Percentiles rank a stretch among this genome's conserved stretches.
Conservation (phyloP, 1,140 invertebrate species). For the Ostrea denselamellosa region DNA sequence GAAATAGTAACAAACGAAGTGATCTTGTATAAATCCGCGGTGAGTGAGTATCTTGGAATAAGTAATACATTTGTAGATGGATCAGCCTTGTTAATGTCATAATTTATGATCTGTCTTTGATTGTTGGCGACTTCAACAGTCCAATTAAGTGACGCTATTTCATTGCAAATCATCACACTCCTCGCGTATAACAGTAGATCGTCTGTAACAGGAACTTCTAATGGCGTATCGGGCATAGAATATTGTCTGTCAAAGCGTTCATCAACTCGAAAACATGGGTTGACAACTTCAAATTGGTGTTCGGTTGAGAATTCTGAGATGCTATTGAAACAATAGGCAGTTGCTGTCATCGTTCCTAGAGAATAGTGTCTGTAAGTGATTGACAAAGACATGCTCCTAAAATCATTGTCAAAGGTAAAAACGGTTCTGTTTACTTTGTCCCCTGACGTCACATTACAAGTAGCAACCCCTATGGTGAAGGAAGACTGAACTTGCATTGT, state of each 20-base stretch:
- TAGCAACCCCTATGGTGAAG: background rate
- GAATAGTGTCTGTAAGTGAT: background rate
- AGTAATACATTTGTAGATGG: background rate
- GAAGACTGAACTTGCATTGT: background rate
- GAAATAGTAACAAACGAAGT: background rate
- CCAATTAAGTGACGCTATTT: background rate
- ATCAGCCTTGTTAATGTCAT: background rate
- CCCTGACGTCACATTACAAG: background rate
- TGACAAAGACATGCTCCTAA: background rate
- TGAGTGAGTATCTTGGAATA: background rate
- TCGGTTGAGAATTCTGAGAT: background rate
- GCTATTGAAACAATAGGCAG: background rate
- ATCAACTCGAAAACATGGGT: background rate
- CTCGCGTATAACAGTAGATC: background rate
- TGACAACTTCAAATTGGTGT: background rate
- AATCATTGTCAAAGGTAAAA: constrained; percentile 4
- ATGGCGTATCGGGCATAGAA: background rate
- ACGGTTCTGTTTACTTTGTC: background rate
- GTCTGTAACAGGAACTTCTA: background rate
- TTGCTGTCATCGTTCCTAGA: background rate
- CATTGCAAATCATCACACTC: background rate
- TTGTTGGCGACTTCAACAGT: background rate
- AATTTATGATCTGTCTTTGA: background rate
- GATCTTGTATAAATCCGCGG: background rate
- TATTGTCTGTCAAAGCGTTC: constrained; percentile 2